A percentile compares a stretch with the other conserved stretches of the same genome.
Conservation (phyloP, 2,113 vertebrate genomes). For the Crotalus viridis region DNA sequence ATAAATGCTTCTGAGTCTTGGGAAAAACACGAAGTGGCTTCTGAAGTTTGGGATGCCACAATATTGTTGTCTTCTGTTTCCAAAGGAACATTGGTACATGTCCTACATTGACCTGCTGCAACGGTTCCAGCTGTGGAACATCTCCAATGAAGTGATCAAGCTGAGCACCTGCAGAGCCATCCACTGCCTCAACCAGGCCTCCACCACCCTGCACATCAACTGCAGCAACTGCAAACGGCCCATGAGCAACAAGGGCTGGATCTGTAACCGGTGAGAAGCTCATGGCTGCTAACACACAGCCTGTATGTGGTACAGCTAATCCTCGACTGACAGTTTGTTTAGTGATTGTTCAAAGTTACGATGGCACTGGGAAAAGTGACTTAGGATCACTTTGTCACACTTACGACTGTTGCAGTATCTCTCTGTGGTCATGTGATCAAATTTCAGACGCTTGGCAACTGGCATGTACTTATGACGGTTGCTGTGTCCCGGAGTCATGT, state of each 20-base stretch:
- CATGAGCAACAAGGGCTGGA: constrained; percentile 97
- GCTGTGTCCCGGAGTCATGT: no score
- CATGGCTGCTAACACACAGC: neutral
- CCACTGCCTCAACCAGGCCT: constrained; percentile 93
- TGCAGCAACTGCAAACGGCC: constrained; percentile 98
- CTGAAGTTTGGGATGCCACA: neutral
- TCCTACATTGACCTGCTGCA: constrained; percentile 97
- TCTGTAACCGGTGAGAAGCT: constrained; percentile 84
- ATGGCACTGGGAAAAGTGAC: no score
- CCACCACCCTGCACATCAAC: constrained; percentile 95
- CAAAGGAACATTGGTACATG: constrained; percentile 98
- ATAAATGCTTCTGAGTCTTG: accelerated
- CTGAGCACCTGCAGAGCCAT: constrained; percentile 91
- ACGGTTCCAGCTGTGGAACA: constrained; percentile 96
- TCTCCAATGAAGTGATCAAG: constrained; percentile 97
- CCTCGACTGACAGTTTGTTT: no score
- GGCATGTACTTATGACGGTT: no score
- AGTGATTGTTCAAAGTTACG: no score
- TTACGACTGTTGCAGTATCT: no score
- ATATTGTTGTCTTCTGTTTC: neutral
- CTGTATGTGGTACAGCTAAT: no score
- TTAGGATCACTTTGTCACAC: no score
- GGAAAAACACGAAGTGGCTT: accelerated
- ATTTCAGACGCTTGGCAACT: no score
- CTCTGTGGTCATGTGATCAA: no score